Conservation (phyloP, 1,140 invertebrate genomes). For the Drosophila takahashii region DNA sequence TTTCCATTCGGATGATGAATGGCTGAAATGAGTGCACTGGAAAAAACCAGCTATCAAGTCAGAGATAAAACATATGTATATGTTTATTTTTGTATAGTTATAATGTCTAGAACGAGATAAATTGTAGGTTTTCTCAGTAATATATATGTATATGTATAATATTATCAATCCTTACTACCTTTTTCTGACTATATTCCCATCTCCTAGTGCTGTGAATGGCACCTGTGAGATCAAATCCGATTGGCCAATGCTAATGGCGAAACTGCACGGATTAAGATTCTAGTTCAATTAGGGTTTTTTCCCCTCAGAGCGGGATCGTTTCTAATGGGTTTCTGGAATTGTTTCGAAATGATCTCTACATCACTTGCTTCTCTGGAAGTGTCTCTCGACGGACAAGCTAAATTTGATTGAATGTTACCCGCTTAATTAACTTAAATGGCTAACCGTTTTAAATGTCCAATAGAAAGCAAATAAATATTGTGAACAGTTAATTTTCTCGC, state of each 20-base stretch:
- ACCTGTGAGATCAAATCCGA: slow-evolving; percentile 15
- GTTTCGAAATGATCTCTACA: slow-evolving; percentile 5
- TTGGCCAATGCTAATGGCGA: slow-evolving; percentile 23
- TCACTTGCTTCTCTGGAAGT: neutral
- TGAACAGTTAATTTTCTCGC: neutral
- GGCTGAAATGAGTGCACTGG: neutral
- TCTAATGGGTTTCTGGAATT: slow-evolving; percentile 26
- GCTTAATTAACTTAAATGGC: slow-evolving; percentile 13
- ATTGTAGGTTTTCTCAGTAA: too few relatives aligned
- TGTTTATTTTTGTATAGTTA: neutral
- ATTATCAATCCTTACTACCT: neutral
- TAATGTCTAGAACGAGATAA: neutral
- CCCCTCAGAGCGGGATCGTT: neutral
- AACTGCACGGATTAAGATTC: slow-evolving; percentile 27
- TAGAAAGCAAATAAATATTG: slow-evolving; percentile 4
- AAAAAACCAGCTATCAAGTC: neutral
- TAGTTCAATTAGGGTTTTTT: slow-evolving; percentile 31
- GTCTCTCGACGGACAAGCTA: neutral
- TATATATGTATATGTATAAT: too few relatives aligned
- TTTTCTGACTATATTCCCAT: neutral
- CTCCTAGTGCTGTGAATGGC: slow-evolving; percentile 14
- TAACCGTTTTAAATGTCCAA: slow-evolving; percentile 2
- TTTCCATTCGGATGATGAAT: slow-evolving; percentile 39
- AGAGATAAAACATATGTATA: too few relatives aligned
- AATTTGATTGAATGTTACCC: slow-evolving; percentile 1